Base-by-base conservation (phyloP, 2,888 invertebrate genomes). In the Bimastos eiseni region DNA sequence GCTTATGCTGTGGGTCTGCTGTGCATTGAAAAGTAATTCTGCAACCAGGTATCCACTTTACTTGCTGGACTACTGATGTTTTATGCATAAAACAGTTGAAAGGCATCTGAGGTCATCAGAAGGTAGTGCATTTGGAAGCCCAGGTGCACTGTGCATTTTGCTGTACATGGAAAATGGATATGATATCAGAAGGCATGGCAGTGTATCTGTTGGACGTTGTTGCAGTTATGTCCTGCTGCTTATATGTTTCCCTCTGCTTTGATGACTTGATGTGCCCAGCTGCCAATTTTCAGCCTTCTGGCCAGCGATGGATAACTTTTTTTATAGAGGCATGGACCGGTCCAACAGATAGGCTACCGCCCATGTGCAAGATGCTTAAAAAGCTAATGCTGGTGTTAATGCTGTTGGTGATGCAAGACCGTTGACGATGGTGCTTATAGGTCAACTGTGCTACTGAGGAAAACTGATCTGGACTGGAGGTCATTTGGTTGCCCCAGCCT, bases 141-240 rank as follows among this genome's bases (percentile, higher is more conserved):
- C 33, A 44, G 34, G 44, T 89, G 89, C 34, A 38, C 44, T 33
- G 34, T 36, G 30, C 30, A 41, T 70, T n/a, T 83, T 36, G 33
- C n/a, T 90, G 90, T n/a, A n/a, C n/a, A n/a, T n/a, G 34, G 44
- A 5, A 44, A 5, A 89, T 89, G 89, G 38, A 88, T 37, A 88
- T 37, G 1, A 34, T 37, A 36, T 38, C 30, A 38, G 30, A 37
- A 88, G 38, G 30, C 38, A 30, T 36, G 30, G 24, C 36, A 24
- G 86, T 90, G 90, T 90, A 37, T 90, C 33, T 90, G 86, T 86
- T 83, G 24, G 90, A 24, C 37, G 38, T 83, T 86, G n/a, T 88
- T 83, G 89, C 38, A 55, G 89, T 30, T 70, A 70, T 89, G 17
- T 86, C 86, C 86, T 86, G 89, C 89, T 41, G 49, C 89, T 41